These are phyloP conservation scores for Strigamia maritima DNA, from an alignment of 2,888 invertebrate genomes.

Conservation along the genomic window DNA sequence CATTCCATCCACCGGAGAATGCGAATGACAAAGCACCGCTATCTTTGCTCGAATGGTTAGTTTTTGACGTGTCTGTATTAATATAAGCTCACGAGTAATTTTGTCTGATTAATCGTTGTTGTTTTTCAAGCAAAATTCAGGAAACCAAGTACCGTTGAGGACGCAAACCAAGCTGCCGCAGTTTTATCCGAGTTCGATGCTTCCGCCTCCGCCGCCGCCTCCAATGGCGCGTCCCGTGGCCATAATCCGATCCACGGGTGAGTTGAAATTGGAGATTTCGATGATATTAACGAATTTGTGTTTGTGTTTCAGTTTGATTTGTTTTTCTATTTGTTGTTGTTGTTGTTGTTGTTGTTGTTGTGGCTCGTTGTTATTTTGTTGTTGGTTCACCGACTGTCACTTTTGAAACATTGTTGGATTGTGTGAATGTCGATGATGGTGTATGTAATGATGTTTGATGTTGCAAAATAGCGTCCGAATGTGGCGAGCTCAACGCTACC, in stretches of 20 bases:
- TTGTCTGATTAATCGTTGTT: neutral
- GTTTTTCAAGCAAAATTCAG: conserved; percentile 47
- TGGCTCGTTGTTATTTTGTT: conserved; percentile 34
- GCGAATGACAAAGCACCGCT: too few relatives aligned
- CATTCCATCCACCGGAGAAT: too few relatives aligned
- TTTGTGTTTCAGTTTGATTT: too few relatives aligned
- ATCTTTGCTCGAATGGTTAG: too few relatives aligned
- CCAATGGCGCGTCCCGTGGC: conserved; percentile 96
- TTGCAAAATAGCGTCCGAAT: conserved; percentile 33
- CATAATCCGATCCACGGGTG: conserved; percentile 84
- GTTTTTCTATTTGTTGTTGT: too few relatives aligned
- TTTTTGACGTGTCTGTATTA: too few relatives aligned
- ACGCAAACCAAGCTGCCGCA: conserved; percentile 62
- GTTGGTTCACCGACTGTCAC: conserved; percentile 20
- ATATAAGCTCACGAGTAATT: too few relatives aligned
- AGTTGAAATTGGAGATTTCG: neutral
- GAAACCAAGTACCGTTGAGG: conserved; percentile 53
- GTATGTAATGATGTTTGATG: too few relatives aligned
- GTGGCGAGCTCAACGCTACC: conserved; percentile 35
- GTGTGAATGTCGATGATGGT: too few relatives aligned
- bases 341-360: too few relatives aligned
- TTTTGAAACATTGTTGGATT: conserved; percentile 19
- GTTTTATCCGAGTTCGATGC: conserved; percentile 86
- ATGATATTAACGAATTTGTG: too few relatives aligned
- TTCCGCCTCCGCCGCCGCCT: conserved; percentile 76